Conservation (phyloP, 2,888 invertebrate genomes). For the Ornithoptera alexandrae region DNA sequence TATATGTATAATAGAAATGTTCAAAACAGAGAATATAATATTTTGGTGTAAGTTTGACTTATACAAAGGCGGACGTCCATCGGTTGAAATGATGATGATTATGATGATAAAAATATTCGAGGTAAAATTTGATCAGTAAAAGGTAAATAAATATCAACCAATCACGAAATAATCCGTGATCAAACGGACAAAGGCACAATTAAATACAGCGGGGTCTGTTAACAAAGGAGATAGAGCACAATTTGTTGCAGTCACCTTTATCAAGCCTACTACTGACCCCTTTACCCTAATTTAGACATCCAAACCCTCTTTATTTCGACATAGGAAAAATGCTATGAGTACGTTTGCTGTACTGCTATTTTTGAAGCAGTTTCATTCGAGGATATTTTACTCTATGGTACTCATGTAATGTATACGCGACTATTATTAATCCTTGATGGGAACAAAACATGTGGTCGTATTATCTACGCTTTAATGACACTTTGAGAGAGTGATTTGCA, state of each 20-base stretch:
- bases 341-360: slow-evolving; percentile 35
- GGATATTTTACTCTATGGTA: slow-evolving; percentile 42
- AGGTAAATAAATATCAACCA: slow-evolving; percentile 49
- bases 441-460: slow-evolving; percentile 74
- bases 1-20: too few relatives aligned
- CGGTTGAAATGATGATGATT: too few relatives aligned
- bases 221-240: slow-evolving; percentile 73
- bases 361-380: slow-evolving; percentile 19
- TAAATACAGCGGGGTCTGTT: slow-evolving; percentile 74
- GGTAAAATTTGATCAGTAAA: neutral
- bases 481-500: slow-evolving; percentile 75
- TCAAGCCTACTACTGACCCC: slow-evolving; percentile 75
- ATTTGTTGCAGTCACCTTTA: slow-evolving; percentile 80
- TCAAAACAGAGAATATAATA: too few relatives aligned
- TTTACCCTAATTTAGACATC: slow-evolving; percentile 74
- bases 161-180: slow-evolving; percentile 55
- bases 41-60: too few relatives aligned
- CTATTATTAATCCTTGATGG: slow-evolving; percentile 68
- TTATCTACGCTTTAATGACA: slow-evolving; percentile 73
- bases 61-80: too few relatives aligned
- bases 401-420: slow-evolving; percentile 42
- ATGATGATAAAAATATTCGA: neutral
- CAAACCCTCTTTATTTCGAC: slow-evolving; percentile 44
- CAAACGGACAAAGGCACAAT: slow-evolving; percentile 75
- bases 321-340: slow-evolving; percentile 8